A percentile compares a stretch with the other conserved stretches of the same genome.
phyloP scores from a whole-genome alignment of 2,797 vertebrate genomes.

The Emys orbicularis region DNA sequence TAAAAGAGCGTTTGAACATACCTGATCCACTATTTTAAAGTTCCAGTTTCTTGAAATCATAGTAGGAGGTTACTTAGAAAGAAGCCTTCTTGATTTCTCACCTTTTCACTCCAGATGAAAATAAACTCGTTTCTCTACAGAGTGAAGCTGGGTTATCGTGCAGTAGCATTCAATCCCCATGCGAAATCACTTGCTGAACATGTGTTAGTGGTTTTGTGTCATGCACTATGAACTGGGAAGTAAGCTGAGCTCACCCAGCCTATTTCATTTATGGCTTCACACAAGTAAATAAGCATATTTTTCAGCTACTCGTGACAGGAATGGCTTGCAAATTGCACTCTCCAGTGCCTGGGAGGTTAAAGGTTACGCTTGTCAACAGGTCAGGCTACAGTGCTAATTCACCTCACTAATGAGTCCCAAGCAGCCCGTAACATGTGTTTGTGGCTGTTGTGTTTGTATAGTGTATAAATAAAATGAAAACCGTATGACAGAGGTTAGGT shows the following conservation, averaged over 20 bases:
- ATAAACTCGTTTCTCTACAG: constrained; percentile 32
- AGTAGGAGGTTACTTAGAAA: constrained; percentile 25
- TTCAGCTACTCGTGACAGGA: constrained; percentile 68
- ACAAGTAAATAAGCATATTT: constrained; percentile 72
- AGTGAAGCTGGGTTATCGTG: constrained; percentile 56
- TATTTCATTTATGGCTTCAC: constrained; percentile 69
- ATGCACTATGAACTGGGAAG: constrained; percentile 59
- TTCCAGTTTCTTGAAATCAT: constrained; percentile 52
- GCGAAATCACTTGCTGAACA: constrained; percentile 54
- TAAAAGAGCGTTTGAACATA: neutral
- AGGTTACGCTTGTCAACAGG: constrained; percentile 77
- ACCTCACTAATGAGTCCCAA: constrained; percentile 71
- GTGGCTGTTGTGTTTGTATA: constrained; percentile 67
- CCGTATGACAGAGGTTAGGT: constrained; percentile 75
- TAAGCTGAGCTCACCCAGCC: constrained; percentile 64
- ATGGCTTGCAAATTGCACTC: constrained; percentile 74
- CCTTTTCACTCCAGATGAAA: neutral
- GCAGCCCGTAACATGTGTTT: constrained; percentile 70
- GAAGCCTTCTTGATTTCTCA: constrained; percentile 39
- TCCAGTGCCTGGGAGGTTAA: constrained; percentile 66
- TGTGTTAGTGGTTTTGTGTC: constrained; percentile 68
- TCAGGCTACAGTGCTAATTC: constrained; percentile 73
- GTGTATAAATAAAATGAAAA: constrained; percentile 72
- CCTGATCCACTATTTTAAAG: constrained; percentile 29
- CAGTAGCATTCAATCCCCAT: neutral